Evolutionary conservation across 2,797 vertebrate genomes (phyloP).

Genomic region (Cyclura pinguis): DNA sequence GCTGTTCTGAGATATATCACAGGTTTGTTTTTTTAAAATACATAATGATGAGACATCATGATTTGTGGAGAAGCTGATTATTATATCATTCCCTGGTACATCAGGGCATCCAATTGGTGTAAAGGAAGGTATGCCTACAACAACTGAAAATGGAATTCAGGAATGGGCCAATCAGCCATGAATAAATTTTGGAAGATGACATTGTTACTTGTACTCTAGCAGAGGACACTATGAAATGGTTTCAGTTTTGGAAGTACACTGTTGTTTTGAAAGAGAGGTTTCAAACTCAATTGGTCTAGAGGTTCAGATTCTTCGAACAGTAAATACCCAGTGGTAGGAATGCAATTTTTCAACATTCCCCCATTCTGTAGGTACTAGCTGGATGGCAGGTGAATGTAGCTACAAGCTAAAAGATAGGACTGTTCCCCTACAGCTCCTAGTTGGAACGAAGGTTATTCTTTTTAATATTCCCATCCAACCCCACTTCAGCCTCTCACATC

Average conservation of each 20-base stretch:
- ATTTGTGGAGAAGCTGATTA: conserved; percentile 14
- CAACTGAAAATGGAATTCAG: conserved; percentile 26
- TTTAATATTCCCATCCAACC: background rate
- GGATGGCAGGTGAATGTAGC: too few relatives aligned
- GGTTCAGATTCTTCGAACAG: background rate
- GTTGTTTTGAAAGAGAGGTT: background rate
- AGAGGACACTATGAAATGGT: background rate
- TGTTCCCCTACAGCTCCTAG: too few relatives aligned
- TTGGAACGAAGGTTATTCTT: too few relatives aligned
- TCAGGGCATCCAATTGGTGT: conserved; percentile 22
- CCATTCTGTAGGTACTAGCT: too few relatives aligned
- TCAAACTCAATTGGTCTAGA: background rate
- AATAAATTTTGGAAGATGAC: conserved; percentile 17
- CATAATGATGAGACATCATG: conserved; percentile 10
- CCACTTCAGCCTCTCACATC: background rate
- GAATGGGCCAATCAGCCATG: background rate
- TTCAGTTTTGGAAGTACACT: background rate
- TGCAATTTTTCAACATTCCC: too few relatives aligned
- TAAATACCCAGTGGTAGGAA: too few relatives aligned
- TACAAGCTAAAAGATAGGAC: too few relatives aligned
- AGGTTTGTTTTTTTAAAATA: background rate
- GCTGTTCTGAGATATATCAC: background rate
- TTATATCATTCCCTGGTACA: background rate
- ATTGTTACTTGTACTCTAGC: background rate
- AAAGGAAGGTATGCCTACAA: background rate